Conservation (phyloP, 2,888 invertebrate genomes). For the Periphyllus acericola region DNA sequence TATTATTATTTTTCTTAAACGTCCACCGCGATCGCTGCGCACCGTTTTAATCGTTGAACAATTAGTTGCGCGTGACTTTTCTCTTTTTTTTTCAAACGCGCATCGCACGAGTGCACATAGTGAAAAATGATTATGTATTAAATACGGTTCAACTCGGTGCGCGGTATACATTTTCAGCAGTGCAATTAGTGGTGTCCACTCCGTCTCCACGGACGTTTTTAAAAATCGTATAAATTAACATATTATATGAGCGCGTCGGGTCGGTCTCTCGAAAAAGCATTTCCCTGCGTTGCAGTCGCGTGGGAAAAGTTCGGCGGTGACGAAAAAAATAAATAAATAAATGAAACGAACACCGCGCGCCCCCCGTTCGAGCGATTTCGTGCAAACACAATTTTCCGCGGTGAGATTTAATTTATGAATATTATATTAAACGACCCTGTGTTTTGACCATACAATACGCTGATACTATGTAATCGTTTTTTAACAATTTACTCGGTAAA, state of each 20-base stretch:
- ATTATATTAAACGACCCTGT: no score
- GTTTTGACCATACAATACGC: no score
- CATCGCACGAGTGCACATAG: neutral
- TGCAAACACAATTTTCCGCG: no score
- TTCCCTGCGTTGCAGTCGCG: no score
- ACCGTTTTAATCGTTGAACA: neutral
- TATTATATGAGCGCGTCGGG: neutral
- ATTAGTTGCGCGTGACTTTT: neutral
- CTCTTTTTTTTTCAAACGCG: neutral
- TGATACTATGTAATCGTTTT: no score
- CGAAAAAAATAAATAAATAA: neutral
- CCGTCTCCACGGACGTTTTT: neutral
- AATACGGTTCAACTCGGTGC: neutral
- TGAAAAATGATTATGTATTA: constrained; percentile 1
- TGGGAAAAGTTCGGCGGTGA: neutral
- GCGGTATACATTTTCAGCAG: neutral
- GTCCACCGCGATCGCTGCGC: neutral
- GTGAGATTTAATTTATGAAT: no score
- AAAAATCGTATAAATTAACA: constrained; percentile 17
- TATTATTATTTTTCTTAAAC: neutral
- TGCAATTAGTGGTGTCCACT: neutral
- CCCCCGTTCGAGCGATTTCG: neutral
- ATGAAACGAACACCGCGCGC: neutral
- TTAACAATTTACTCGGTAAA: no score
- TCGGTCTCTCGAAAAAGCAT: neutral